Percentiles rank a stretch among this genome's conserved stretches.
phyloP scores from a whole-genome alignment of 2,797 vertebrate species.

The Acanthiza pusilla region DNA sequence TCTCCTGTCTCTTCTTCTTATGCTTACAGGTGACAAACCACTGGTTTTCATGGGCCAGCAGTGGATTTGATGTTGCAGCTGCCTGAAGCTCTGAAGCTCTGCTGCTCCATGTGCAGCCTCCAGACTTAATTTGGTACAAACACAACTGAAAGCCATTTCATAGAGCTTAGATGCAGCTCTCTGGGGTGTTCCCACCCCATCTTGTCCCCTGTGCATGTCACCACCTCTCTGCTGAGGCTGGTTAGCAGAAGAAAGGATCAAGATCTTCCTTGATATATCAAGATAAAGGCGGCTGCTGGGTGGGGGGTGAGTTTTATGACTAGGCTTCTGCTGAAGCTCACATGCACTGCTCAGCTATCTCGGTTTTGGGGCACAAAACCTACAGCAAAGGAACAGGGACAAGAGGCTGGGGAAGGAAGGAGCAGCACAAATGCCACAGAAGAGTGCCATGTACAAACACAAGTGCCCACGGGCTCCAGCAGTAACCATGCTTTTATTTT shows the following conservation, averaged over 20 bases:
- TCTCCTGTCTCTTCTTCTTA: neutral
- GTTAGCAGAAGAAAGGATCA: neutral
- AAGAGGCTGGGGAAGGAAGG: neutral
- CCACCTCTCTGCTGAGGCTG: neutral
- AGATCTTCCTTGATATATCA: neutral
- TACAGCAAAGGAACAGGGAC: neutral
- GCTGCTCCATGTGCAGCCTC: neutral
- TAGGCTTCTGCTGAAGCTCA: neutral
- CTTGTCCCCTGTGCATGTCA: neutral
- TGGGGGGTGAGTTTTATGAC: neutral
- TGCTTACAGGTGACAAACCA: neutral
- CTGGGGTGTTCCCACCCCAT: neutral
- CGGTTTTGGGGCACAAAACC: neutral
- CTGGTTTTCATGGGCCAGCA: neutral
- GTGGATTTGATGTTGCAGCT: neutral
- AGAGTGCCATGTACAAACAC: fast-evolving
- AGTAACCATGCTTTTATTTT: neutral
- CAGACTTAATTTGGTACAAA: neutral
- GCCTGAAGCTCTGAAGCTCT: neutral
- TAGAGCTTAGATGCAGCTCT: neutral
- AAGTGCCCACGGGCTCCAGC: fast-evolving
- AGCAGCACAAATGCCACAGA: neutral
- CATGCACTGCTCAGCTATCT: neutral
- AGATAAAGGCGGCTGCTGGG: fast-evolving
- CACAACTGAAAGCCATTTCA: neutral